Conservation (phyloP, 2,797 vertebrate genomes). For the Ceryle rudis region DNA sequence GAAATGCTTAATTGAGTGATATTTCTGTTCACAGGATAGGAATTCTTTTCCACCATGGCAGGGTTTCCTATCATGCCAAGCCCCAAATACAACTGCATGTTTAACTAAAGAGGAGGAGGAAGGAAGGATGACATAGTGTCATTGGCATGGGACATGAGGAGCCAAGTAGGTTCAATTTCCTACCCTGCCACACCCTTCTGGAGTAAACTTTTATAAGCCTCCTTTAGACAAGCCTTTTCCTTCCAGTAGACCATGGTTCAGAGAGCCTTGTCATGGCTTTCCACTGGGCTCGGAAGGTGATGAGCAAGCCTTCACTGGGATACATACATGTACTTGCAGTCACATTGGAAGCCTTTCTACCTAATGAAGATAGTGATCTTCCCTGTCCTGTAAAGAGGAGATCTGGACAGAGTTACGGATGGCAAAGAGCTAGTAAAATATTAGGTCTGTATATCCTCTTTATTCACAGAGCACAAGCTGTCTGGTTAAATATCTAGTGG, state of each 20-base stretch:
- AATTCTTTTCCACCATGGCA: background rate
- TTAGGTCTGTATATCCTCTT: background rate
- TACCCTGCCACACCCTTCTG: background rate
- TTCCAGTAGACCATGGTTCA: background rate
- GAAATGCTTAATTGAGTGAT: background rate
- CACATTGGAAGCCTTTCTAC: background rate
- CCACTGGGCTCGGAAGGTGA: background rate
- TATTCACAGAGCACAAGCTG: background rate
- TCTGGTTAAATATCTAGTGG: background rate
- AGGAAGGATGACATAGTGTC: background rate
- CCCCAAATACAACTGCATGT: background rate
- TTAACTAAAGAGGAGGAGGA: background rate
- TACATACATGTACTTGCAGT: background rate
- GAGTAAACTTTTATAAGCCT: background rate
- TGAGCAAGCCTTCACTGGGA: rapidly evolving
- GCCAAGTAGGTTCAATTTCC: background rate
- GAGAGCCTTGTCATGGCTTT: background rate
- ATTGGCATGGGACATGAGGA: background rate
- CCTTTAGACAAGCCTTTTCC: background rate
- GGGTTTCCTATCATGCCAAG: background rate
- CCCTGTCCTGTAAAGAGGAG: background rate
- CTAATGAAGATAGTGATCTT: background rate
- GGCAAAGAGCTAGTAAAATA: background rate
- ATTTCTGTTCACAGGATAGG: background rate
- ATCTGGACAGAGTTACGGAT: background rate